These are phyloP conservation scores for Porites lutea DNA, from an alignment of 64 coral and sea anemone genomes.

Conservation along the genomic window DNA sequence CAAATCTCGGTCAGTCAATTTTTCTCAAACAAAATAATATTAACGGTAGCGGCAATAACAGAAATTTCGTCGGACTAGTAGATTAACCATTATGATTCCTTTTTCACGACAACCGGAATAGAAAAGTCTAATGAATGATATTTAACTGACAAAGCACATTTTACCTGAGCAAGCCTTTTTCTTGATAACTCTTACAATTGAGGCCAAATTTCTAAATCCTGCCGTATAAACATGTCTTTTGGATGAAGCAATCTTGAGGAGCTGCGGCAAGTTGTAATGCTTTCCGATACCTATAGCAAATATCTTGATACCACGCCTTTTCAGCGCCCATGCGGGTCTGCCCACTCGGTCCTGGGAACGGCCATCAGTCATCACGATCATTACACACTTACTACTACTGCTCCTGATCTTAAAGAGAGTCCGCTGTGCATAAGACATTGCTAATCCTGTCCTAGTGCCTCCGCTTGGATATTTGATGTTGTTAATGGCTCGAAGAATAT, in stretches of 20 bases:
- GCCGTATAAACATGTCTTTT: slow-evolving; percentile 56
- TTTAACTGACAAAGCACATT: background rate
- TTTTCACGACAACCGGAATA: too few species aligned
- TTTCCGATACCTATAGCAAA: slow-evolving; percentile 70
- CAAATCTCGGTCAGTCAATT: too few species aligned
- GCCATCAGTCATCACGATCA: slow-evolving; percentile 82
- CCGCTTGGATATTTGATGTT: slow-evolving; percentile 63
- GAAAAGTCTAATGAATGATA: background rate
- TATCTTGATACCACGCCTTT: slow-evolving; percentile 56
- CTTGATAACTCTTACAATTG: slow-evolving; percentile 48
- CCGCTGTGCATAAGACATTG: slow-evolving; percentile 13
- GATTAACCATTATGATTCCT: too few species aligned
- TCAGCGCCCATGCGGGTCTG: slow-evolving; percentile 56
- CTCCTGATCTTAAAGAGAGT: slow-evolving; percentile 15
- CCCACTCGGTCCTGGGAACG: slow-evolving; percentile 71
- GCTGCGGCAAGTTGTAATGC: slow-evolving; percentile 58
- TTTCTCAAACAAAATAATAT: too few species aligned
- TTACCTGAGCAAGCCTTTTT: slow-evolving; percentile 64
- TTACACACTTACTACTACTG: slow-evolving; percentile 11
- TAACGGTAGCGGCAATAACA: too few species aligned
- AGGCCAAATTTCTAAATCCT: slow-evolving; percentile 42
- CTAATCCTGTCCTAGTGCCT: slow-evolving; percentile 50
- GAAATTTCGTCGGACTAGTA: too few species aligned
- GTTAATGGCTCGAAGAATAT: slow-evolving; percentile 60
- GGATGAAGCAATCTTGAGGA: slow-evolving; percentile 60